Conservation (phyloP, 2,888 invertebrate genomes). For the Apoda limacodes region DNA sequence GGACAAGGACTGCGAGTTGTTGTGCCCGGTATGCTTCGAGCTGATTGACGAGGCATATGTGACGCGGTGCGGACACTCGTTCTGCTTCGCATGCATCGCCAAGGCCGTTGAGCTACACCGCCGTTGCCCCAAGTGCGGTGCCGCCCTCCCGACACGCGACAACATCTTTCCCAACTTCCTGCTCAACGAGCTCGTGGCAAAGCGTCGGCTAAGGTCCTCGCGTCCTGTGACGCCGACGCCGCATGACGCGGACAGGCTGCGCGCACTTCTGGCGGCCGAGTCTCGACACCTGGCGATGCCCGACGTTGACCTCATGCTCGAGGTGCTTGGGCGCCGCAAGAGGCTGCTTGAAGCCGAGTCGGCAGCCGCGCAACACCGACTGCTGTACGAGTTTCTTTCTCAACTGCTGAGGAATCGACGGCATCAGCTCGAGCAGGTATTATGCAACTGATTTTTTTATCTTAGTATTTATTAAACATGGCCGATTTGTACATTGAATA, state of each 20-base stretch:
- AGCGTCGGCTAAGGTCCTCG: constrained; percentile 64
- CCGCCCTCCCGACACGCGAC: constrained; percentile 74
- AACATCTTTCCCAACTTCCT: constrained; percentile 89
- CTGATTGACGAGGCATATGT: constrained; percentile 91
- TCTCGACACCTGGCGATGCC: constrained; percentile 79
- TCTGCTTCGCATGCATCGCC: constrained; percentile 88
- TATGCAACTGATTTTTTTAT: too few species aligned
- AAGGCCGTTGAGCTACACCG: constrained; percentile 88
- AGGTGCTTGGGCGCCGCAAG: constrained; percentile 82
- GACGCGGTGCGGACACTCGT: constrained; percentile 93
- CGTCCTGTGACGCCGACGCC: constrained; percentile 22
- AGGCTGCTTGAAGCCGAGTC: constrained; percentile 85
- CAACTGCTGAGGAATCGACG: constrained; percentile 79
- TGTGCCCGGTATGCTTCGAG: constrained; percentile 90
- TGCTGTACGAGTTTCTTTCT: constrained; percentile 86
- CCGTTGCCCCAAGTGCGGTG: constrained; percentile 88
- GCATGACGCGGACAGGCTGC: constrained; percentile 57
- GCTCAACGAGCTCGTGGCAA: constrained; percentile 82
- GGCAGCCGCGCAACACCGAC: constrained; percentile 80
- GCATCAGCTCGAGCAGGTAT: constrained; percentile 11
- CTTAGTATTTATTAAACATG: too few species aligned
- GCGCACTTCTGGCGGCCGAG: constrained; percentile 75
- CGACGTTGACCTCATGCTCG: constrained; percentile 86
- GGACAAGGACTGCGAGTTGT: constrained; percentile 64
- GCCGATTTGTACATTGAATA: too few species aligned